Evolutionary conservation across 2,113 vertebrate species (phyloP), one percentile per base, ranked within the genome.

Genomic region (Poeciliopsis occidentalis): DNA sequence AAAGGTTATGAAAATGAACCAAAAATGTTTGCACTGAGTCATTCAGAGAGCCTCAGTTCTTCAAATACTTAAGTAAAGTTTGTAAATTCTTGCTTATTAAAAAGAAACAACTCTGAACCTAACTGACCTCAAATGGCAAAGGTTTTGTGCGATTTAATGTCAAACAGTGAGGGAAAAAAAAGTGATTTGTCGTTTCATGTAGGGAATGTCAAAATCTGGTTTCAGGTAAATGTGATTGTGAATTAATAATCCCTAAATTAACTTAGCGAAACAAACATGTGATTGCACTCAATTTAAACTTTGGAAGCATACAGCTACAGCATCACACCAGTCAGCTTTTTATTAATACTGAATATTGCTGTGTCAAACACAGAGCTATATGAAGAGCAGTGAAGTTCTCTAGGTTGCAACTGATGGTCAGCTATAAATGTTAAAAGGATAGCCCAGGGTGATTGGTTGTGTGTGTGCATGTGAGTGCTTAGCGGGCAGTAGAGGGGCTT

Each of bases 401-500:
- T 76, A 67, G 71, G 80, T 79, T 88, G 83, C 71, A 85, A 84
- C 72, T 86, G 88, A 92, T 91, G 86, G 88, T 92, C 89, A 93
- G 91, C 91, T 91, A 88, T 91, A 91, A 90, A 90, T 92, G 86
- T 82, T 67, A 68, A 87, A 67, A 69, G 77, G 75, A 81, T 75
- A 82, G 86, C 84, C 76, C 64, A 29, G 41, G 66, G 73, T 75
- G 67, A 37, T 79, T 70, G 80, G 87, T 75, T 87, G 80, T 75
- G 80, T 67, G 41, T 66, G 69, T 75, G 70, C 30, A 65, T 63
- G 71, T 71, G 82, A 92, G 78, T 92, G 90, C 91, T 93, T 92
- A 92, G 87, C 78, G 90, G 90, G 91, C 91, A 91, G 89, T 88
- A 82, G 89, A 85, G 91, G 89, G 91, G 90, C 88, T 93, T 94